phyloP scores from a whole-genome alignment of 2,888 invertebrate genomes.

The Nebria salina region DNA sequence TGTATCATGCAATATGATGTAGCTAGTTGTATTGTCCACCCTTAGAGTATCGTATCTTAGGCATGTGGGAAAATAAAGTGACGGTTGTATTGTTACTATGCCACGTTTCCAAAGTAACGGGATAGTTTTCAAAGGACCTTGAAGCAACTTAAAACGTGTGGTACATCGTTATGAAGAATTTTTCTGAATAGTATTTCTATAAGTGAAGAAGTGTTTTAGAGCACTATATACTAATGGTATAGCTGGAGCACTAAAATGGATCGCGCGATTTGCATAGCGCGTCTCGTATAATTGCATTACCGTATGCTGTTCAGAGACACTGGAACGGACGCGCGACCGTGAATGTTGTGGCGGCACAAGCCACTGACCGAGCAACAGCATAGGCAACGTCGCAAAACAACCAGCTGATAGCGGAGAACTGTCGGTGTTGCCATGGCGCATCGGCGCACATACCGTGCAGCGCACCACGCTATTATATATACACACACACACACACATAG shows the following conservation, averaged over 20 bases:
- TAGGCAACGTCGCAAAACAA: slow-evolving; percentile 56
- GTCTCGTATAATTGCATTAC: slow-evolving; percentile 38
- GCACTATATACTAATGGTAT: neutral
- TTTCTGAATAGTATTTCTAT: neutral
- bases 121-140: neutral
- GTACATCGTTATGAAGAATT: neutral
- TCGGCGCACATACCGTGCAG: slow-evolving; percentile 58
- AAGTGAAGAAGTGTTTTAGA: neutral
- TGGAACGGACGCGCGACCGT: slow-evolving; percentile 31
- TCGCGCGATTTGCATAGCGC: slow-evolving; percentile 47
- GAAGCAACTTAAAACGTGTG: slow-evolving; percentile 2
- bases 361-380: slow-evolving; percentile 49
- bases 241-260: slow-evolving; percentile 1
- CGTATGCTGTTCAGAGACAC: slow-evolving; percentile 7
- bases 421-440: slow-evolving; percentile 55
- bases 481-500: neutral
- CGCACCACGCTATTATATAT: slow-evolving; percentile 47
- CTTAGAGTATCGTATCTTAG: neutral
- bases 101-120: slow-evolving; percentile 20
- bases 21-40: neutral
- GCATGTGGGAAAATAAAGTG: slow-evolving; percentile 14
- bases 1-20: neutral
- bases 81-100: slow-evolving; percentile 13
- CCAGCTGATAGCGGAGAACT: slow-evolving; percentile 60
- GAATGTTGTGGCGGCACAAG: slow-evolving; percentile 39